phyloP scores from a whole-genome alignment of 2,113 vertebrate genomes.

The Oryzias celebensis region DNA sequence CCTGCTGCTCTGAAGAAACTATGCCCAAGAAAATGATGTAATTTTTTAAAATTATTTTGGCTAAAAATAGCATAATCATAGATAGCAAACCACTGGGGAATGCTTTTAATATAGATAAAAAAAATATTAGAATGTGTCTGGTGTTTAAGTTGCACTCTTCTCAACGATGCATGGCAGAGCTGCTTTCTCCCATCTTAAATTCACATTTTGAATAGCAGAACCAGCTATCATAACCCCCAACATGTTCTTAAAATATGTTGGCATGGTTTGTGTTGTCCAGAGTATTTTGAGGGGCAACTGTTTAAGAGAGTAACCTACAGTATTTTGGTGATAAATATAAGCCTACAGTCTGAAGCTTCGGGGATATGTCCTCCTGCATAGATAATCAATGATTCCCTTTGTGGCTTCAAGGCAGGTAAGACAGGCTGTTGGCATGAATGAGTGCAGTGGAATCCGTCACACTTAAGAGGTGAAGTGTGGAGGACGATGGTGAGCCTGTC shows the following conservation, averaged over 20 bases:
- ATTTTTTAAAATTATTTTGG: too few species aligned
- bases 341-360: conserved; percentile 24
- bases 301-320: conserved; percentile 4
- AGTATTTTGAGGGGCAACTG: conserved; percentile 25
- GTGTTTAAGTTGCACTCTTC: conserved; percentile 1
- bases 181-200: conserved; percentile 5
- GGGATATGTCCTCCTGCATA: conserved; percentile 26
- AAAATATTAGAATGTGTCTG: neutral
- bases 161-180: conserved; percentile 5
- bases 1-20: too few species aligned
- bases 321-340: conserved; percentile 36
- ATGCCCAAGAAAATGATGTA: too few species aligned
- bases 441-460: conserved; percentile 52
- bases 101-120: too few species aligned
- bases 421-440: conserved; percentile 34
- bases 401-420: conserved; percentile 29
- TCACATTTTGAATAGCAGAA: conserved; percentile 19
- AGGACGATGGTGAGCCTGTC: conserved; percentile 7
- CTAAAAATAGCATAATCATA: too few species aligned
- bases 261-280: neutral
- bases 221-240: conserved; percentile 46
- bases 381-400: conserved; percentile 54
- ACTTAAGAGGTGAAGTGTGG: conserved; percentile 38
- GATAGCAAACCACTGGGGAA: too few species aligned
- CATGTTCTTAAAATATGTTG: neutral